Evolutionary conservation across 2,797 vertebrate species (phyloP).

Genomic region (Adelosebastes latens): DNA sequence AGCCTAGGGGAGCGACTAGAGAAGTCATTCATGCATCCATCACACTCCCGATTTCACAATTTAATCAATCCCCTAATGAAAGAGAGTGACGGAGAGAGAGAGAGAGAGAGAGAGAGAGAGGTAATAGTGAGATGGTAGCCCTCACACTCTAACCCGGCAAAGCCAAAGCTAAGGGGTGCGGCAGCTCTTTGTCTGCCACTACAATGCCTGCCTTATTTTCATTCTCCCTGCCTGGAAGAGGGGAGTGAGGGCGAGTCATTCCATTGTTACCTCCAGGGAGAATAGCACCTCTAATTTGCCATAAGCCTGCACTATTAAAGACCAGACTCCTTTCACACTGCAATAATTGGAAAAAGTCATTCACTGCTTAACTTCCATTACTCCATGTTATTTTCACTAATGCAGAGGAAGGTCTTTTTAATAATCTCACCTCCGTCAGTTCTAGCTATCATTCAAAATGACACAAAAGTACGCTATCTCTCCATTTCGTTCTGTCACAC

Average conservation of each 20-base stretch:
- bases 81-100: conserved; percentile 62
- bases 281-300: conserved; percentile 90
- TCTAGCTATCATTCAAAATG: conserved; percentile 56
- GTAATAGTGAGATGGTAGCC: conserved; percentile 57
- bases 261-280: conserved; percentile 80
- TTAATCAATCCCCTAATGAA: conserved; percentile 86
- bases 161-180: conserved; percentile 76
- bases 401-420: conserved; percentile 64
- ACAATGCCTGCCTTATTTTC: conserved; percentile 87
- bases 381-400: conserved; percentile 73
- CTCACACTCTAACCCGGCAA: conserved; percentile 80
- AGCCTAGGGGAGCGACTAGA: conserved; percentile 79
- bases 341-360: conserved; percentile 91
- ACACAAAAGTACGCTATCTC: conserved; percentile 47
- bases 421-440: conserved; percentile 65
- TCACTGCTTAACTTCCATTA: conserved; percentile 83
- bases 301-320: conserved; percentile 89
- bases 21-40: conserved; percentile 82
- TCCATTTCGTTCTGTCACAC: conserved; percentile 36
- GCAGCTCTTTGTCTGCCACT: conserved; percentile 81
- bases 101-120: not conserved
- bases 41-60: conserved; percentile 84
- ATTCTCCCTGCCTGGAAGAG: conserved; percentile 60
- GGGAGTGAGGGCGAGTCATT: conserved; percentile 55
- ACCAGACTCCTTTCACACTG: conserved; percentile 88